A percentile compares a stretch with the other conserved stretches of the same genome.
Conservation (phyloP, 2,113 vertebrate species). For the Potamarius usumacintae region DNA sequence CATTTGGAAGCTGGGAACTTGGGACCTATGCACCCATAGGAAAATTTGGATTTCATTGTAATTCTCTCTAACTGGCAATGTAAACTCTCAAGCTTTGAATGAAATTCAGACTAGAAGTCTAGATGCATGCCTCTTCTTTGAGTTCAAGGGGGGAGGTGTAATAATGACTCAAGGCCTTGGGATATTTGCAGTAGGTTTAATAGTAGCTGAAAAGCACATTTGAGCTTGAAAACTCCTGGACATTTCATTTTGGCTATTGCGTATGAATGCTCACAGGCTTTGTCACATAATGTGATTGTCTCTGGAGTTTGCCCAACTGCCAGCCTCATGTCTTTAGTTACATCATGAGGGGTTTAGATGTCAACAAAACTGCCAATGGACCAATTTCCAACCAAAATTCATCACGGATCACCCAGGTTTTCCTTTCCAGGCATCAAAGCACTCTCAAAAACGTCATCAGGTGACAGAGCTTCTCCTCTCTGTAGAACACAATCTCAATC, state of each 20-base stretch:
- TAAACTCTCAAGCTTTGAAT: not conserved
- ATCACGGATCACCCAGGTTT: conserved; percentile 31
- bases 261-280: not conserved
- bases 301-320: not conserved
- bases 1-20: too few relatives aligned
- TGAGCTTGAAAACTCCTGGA: not conserved
- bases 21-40: too few relatives aligned
- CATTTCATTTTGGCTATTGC: not conserved
- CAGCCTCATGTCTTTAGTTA: not conserved
- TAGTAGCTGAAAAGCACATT: not conserved
- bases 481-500: not conserved
- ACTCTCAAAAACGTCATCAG: not conserved
- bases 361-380: not conserved
- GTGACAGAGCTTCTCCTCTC: conserved; percentile 28
- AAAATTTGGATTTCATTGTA: not conserved
- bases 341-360: not conserved
- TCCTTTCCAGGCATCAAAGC: conserved; percentile 10
- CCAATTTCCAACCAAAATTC: conserved; percentile 43
- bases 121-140: not conserved
- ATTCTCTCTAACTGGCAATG: not conserved
- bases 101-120: not conserved
- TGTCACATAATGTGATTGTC: not conserved
- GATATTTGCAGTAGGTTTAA: not conserved
- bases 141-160: not conserved
- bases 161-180: not conserved